Conservation (phyloP, 2,888 invertebrate genomes). For the Oeneis ivallda region DNA sequence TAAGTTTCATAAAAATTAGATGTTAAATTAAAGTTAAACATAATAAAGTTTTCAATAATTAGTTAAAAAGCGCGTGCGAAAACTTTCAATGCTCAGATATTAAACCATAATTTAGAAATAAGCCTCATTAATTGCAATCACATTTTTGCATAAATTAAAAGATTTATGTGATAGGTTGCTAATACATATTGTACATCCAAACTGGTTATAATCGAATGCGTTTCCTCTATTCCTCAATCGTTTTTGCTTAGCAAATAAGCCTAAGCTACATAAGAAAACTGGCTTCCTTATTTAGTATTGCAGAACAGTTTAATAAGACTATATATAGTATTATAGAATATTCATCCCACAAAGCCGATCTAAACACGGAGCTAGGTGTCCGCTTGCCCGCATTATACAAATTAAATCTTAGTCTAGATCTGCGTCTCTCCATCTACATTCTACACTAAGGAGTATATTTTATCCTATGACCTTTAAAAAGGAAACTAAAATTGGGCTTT, state of each 20-base stretch:
- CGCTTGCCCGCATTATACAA: too few species aligned
- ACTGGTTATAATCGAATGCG: neutral
- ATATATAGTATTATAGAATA: constrained; percentile 32
- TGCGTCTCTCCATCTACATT: neutral
- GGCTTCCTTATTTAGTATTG: constrained; percentile 15
- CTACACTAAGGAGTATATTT: too few species aligned
- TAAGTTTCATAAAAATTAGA: too few species aligned
- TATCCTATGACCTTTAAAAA: too few species aligned
- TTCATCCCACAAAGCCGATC: constrained; percentile 40
- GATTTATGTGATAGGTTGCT: neutral
- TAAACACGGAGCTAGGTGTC: constrained; percentile 24
- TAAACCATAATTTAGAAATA: too few species aligned
- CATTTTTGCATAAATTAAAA: too few species aligned
- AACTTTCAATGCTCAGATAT: too few species aligned
- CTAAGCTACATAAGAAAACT: constrained; percentile 26
- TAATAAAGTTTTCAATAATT: too few species aligned
- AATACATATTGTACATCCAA: neutral
- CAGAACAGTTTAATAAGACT: constrained; percentile 36
- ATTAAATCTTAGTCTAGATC: neutral
- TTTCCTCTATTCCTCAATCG: constrained; percentile 25
- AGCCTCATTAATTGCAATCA: too few species aligned
- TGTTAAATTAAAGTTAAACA: too few species aligned
- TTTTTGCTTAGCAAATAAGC: constrained; percentile 23
- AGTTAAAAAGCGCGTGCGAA: too few species aligned
- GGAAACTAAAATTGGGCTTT: too few species aligned